Evolutionary conservation across 2,113 vertebrate species (phyloP).

Genomic region (Pachycephala philippinensis): DNA sequence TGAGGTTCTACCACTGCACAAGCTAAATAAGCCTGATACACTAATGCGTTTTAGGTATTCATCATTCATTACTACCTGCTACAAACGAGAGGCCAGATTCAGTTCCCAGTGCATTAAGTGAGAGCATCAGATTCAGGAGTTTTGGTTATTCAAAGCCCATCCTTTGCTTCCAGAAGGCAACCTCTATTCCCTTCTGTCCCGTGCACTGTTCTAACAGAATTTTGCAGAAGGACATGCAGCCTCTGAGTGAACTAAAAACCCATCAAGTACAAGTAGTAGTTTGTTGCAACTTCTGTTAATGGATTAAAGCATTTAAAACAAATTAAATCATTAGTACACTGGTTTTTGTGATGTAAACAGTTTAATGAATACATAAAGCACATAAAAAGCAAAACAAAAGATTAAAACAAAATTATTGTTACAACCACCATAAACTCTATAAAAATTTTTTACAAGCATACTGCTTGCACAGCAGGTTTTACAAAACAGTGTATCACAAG

Average conservation of each 20-base stretch:
- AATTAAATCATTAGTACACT: constrained; percentile 52
- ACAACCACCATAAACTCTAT: constrained; percentile 3
- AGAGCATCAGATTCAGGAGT: background rate
- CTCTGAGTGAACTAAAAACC: background rate
- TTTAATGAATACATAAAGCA: constrained; percentile 68
- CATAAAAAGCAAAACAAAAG: constrained; percentile 24
- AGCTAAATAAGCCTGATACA: background rate
- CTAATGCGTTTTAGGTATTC: background rate
- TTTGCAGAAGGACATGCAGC: background rate
- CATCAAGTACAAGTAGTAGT: accelerated
- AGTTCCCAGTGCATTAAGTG: accelerated
- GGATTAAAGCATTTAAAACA: constrained; percentile 23
- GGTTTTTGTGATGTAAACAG: background rate
- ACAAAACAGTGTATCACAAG: background rate
- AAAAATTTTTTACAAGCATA: background rate
- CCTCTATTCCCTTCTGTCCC: background rate
- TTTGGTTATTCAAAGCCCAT: background rate
- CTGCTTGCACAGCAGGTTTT: background rate
- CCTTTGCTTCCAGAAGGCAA: background rate
- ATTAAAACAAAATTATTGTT: constrained; percentile 29
- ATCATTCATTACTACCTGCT: background rate
- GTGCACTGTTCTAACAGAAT: background rate
- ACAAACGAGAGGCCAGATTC: background rate
- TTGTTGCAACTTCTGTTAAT: constrained; percentile 25
- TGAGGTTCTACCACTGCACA: background rate